Evolutionary conservation across 2,888 invertebrate species (phyloP).

Genomic region (Thecophora atra): DNA sequence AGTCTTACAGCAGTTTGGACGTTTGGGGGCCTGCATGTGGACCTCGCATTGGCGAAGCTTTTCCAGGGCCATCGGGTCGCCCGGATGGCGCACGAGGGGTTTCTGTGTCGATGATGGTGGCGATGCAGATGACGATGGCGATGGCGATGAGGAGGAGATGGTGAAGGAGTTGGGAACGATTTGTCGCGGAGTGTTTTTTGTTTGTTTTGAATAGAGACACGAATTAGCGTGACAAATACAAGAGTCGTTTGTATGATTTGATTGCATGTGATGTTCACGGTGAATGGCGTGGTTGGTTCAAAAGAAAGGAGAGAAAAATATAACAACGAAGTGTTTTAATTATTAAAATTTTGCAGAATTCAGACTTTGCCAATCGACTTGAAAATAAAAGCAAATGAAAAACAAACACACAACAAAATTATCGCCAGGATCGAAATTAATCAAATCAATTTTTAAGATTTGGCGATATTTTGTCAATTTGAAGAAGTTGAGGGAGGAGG

Average conservation of each 20-base stretch:
- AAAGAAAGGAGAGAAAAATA: slow-evolving; percentile 31
- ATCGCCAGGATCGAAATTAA: too few species aligned
- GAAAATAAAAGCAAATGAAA: background rate
- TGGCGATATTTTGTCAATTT: too few species aligned
- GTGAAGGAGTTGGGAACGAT: background rate
- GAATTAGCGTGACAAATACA: background rate
- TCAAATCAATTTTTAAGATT: too few species aligned
- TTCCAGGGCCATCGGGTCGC: slow-evolving; percentile 79
- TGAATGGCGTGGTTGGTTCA: slow-evolving; percentile 42
- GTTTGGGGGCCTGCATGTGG: slow-evolving; percentile 81
- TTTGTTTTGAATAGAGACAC: slow-evolving; percentile 1
- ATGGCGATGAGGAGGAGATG: background rate
- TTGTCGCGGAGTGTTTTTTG: slow-evolving; percentile 21
- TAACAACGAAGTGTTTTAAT: slow-evolving; percentile 16
- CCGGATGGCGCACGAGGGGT: slow-evolving; percentile 86
- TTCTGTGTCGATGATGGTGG: slow-evolving; percentile 71
- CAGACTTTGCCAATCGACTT: slow-evolving; percentile 49
- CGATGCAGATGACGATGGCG: background rate
- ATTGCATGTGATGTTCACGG: slow-evolving; percentile 33
- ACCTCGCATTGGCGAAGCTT: slow-evolving; percentile 91
- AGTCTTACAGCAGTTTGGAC: slow-evolving; percentile 89
- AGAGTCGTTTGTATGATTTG: slow-evolving; percentile 37
- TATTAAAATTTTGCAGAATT: slow-evolving; percentile 49
- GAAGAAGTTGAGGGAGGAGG: too few species aligned
- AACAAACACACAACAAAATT: background rate